Percentiles rank a stretch among this genome's conserved stretches.
phyloP scores from a whole-genome alignment of 2,797 vertebrate species.

The Knipowitschia caucasica region DNA sequence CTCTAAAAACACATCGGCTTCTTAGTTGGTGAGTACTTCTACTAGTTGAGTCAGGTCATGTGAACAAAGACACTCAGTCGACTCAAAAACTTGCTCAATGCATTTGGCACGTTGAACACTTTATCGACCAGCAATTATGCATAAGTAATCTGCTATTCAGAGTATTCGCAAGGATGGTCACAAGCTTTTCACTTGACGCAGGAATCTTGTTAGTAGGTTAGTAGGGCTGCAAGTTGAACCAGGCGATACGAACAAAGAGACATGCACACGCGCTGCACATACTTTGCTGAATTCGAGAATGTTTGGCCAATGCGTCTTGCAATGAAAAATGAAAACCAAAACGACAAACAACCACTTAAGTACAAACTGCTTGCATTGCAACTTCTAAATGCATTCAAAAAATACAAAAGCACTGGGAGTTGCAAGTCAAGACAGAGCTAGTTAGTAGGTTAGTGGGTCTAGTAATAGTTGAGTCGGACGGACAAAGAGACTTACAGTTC shows the following conservation, averaged over 20 bases:
- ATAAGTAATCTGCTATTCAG: neutral
- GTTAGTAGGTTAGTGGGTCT: conserved; percentile 13
- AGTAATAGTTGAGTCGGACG: conserved; percentile 7
- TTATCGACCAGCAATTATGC: neutral
- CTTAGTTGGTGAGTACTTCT: conserved; percentile 10
- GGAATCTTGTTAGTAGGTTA: conserved; percentile 6
- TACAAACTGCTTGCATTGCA: neutral
- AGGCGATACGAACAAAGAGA: conserved; percentile 3
- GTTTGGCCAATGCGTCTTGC: conserved; percentile 3
- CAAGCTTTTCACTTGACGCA: neutral
- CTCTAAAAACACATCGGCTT: neutral
- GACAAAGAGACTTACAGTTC: conserved; percentile 44
- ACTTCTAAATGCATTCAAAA: neutral
- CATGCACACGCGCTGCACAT: neutral
- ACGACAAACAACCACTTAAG: neutral
- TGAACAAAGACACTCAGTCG: neutral
- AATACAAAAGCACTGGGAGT: neutral
- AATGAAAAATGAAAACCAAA: neutral
- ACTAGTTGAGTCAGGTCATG: conserved; percentile 2
- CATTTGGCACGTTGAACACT: neutral
- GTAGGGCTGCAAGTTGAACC: conserved; percentile 6
- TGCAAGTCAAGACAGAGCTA: neutral
- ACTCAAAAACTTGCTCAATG: neutral
- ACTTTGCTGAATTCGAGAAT: neutral
- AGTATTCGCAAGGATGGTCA: neutral